Percentiles rank a stretch among this genome's conserved stretches.
Conservation (phyloP, 2,113 vertebrate genomes). For the Gymnarchus niloticus region DNA sequence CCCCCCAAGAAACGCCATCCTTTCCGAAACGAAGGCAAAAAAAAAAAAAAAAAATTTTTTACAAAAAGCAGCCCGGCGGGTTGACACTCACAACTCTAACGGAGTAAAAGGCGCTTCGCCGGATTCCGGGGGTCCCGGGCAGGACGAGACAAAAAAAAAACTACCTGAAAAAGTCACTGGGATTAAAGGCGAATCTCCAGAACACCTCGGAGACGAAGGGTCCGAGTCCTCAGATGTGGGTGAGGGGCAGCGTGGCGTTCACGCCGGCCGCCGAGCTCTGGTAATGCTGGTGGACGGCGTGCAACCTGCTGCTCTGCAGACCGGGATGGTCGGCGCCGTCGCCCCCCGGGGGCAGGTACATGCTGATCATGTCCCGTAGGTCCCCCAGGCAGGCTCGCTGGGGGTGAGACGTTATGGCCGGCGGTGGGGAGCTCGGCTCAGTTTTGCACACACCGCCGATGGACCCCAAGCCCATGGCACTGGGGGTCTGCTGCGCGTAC, state of each 20-base stretch:
- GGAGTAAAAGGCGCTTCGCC: no score
- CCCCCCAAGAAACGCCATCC: neutral
- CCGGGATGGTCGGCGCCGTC: constrained; percentile 81
- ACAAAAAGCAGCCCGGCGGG: no score
- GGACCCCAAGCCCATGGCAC: constrained; percentile 80
- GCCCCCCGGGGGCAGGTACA: constrained; percentile 95
- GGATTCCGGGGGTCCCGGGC: constrained; percentile 42
- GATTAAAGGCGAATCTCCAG: constrained; percentile 48
- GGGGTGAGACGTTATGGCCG: constrained; percentile 89
- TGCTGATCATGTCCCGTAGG: constrained; percentile 98
- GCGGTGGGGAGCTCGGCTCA: constrained; percentile 91
- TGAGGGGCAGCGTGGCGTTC: constrained; percentile 91
- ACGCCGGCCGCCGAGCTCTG: constrained; percentile 86
- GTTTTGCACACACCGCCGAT: constrained; percentile 91
- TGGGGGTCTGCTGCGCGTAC: constrained; percentile 81
- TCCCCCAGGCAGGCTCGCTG: constrained; percentile 93
- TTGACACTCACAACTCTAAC: no score
- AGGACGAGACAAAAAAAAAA: constrained; percentile 47
- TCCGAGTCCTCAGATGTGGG: constrained; percentile 82
- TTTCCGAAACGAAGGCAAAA: constrained; percentile 38
- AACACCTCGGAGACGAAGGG: constrained; percentile 54
- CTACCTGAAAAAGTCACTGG: constrained; percentile 46
- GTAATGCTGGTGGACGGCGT: constrained; percentile 95
- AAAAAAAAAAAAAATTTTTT: constrained; percentile 52
- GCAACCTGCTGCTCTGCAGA: constrained; percentile 83